Evolutionary conservation across 2,888 invertebrate genomes (phyloP).

Genomic region (Apocheima hispidaria): DNA sequence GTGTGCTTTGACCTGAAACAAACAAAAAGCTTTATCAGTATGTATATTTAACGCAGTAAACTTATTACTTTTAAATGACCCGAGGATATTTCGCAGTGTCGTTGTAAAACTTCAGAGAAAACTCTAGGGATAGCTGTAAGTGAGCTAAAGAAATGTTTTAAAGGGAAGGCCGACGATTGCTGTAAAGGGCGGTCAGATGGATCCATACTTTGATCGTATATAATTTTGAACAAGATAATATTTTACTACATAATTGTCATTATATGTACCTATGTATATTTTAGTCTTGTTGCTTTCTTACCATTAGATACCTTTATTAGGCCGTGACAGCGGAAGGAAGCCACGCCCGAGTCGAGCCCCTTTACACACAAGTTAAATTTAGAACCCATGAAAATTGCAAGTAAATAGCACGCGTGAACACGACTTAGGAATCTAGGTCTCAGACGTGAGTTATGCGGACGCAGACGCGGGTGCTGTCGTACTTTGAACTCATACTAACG

Average conservation of each 20-base stretch:
- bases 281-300: not conserved
- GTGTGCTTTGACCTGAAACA: conserved; percentile 77
- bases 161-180: not conserved
- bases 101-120: conserved; percentile 1
- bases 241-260: not conserved
- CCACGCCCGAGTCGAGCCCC: conserved; percentile 54
- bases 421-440: conserved; percentile 45
- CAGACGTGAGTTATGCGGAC: conserved; percentile 38
- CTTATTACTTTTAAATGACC: conserved; percentile 19
- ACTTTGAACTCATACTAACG: conserved; percentile 14
- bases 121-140: not conserved
- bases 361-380: conserved; percentile 50
- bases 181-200: not conserved
- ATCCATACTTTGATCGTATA: not conserved
- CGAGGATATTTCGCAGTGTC: not conserved
- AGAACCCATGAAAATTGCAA: conserved; percentile 44
- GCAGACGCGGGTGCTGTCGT: conserved; percentile 25
- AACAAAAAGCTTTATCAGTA: conserved; percentile 44
- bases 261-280: not conserved
- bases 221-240: not conserved
- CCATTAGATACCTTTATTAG: not conserved
- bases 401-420: conserved; percentile 28
- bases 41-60: conserved; percentile 25
- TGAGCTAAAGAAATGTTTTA: not conserved
- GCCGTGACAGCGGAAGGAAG: not conserved